These are phyloP conservation scores for Eurosta solidaginis DNA, from an alignment of 1,140 invertebrate species.

Conservation along the genomic window DNA sequence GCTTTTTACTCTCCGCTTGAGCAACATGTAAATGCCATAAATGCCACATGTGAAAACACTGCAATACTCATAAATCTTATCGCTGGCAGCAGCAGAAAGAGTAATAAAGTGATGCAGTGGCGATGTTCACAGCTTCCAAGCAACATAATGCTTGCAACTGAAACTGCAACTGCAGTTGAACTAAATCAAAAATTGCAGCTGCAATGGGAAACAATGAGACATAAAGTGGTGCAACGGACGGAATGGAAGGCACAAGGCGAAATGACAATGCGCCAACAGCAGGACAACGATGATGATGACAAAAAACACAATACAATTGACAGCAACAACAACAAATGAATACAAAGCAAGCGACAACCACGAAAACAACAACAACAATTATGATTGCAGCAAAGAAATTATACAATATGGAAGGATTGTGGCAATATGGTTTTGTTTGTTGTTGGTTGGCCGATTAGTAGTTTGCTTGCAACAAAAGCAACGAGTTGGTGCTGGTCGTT, in stretches of 20 bases:
- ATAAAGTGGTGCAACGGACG: conserved; percentile 4
- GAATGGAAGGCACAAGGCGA: not conserved
- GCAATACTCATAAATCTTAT: conserved; percentile 5
- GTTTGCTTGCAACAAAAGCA: not conserved
- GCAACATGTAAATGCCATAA: not conserved
- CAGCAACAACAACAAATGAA: not conserved
- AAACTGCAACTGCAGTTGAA: not conserved
- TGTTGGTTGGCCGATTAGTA: not conserved
- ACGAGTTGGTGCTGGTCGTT: not conserved
- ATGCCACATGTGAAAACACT: not conserved
- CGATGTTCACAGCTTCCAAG: not conserved
- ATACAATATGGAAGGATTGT: conserved; percentile 5
- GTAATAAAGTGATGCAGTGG: not conserved
- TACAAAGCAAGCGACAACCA: not conserved
- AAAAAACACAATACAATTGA: too few species aligned
- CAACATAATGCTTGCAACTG: not conserved
- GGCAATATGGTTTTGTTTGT: conserved; percentile 16
- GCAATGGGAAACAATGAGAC: not conserved
- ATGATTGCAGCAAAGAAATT: conserved; percentile 8
- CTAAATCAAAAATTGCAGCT: conserved; percentile 20
- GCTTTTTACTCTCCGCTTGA: not conserved
- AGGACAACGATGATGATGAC: not conserved
- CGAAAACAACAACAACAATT: not conserved
- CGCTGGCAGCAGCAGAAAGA: not conserved
- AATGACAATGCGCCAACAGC: not conserved